A percentile compares a stretch with the other conserved stretches of the same genome.
Conservation (phyloP, 2,888 invertebrate genomes). For the Boloria selene region DNA sequence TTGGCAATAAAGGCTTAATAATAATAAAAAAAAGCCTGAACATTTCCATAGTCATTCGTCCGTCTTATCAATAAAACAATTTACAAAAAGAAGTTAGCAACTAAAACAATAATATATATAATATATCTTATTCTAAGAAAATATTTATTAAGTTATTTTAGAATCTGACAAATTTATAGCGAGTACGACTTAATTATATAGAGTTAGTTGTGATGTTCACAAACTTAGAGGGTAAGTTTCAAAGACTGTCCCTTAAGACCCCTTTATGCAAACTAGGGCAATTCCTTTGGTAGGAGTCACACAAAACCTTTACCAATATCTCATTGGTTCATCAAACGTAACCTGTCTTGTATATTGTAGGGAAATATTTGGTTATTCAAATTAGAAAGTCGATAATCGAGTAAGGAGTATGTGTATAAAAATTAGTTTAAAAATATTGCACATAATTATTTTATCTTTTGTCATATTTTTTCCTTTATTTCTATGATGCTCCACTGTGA, state of each 20-base stretch:
- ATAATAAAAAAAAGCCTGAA: no score
- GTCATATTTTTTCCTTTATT: no score
- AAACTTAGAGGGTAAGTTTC: conserved; percentile 69
- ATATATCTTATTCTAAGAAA: neutral
- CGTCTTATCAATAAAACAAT: no score
- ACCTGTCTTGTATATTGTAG: conserved; percentile 35
- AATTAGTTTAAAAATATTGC: no score
- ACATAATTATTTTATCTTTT: no score
- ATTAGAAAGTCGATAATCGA: no score
- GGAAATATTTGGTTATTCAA: no score
- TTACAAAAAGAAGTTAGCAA: no score
- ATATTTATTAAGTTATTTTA: neutral
- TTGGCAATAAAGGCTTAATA: no score
- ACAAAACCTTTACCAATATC: conserved; percentile 69
- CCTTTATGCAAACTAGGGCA: conserved; percentile 78
- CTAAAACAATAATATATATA: neutral
- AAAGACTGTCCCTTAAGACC: conserved; percentile 72
- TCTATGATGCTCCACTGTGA: no score
- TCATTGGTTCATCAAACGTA: conserved; percentile 60
- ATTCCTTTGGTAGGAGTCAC: conserved; percentile 75
- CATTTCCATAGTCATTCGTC: no score
- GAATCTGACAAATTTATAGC: neutral
- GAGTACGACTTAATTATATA: conserved; percentile 65
- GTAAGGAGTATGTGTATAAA: no score
- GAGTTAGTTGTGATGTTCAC: conserved; percentile 70